Base-by-base conservation (phyloP, 1,140 invertebrate species). In the Himalopsyche phryganea region DNA sequence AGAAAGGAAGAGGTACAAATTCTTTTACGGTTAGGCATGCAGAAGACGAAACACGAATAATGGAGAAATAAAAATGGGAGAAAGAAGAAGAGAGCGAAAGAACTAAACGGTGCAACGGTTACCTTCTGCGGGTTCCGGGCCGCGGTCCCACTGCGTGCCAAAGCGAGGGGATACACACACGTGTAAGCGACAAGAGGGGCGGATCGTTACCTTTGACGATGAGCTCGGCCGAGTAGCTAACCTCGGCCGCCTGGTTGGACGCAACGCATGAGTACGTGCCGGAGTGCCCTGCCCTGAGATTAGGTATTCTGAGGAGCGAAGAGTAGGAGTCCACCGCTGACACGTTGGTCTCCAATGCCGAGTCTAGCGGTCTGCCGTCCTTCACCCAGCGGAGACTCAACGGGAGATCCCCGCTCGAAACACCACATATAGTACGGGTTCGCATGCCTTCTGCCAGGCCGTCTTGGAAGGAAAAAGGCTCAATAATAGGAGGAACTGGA, bases 401-500 rank as follows among this genome's bases (percentile, higher is more conserved):
- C 36, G 89, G 89, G 60, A 85, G 81, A 75, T 90, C 88, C 63
- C 89, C 89, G 67, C 86, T 84, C 72, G 87, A 88, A 65, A 92
- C 88, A 65, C 88, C 87, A 79, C 91, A 94, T 65, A 91, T 86
- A 67, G 90, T 85, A 66, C 89, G 84, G 45, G 90, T 90, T 71
- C 90, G 83, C 81, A 91, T 88, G 70, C 88, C 90, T 80, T 91
- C 89, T 69, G 85, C 83, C 68, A 91, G 83, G 69, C 86, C 86
- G 72, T 88, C 84, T 81, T 88, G 86, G 79, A 89, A 89, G 78
- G 80, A 83, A 83, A 90, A 90, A 76, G 87, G 86, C 81, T 88
- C 86, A 82, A 90, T 88, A 80, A 86, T 86, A 79, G 87, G 87
- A 77, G 87, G 86, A 83, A 89, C 87, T 90, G 85, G 77, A 85